phyloP scores from a whole-genome alignment of 2,888 invertebrate species.

The Dorcus parallelipipedus region DNA sequence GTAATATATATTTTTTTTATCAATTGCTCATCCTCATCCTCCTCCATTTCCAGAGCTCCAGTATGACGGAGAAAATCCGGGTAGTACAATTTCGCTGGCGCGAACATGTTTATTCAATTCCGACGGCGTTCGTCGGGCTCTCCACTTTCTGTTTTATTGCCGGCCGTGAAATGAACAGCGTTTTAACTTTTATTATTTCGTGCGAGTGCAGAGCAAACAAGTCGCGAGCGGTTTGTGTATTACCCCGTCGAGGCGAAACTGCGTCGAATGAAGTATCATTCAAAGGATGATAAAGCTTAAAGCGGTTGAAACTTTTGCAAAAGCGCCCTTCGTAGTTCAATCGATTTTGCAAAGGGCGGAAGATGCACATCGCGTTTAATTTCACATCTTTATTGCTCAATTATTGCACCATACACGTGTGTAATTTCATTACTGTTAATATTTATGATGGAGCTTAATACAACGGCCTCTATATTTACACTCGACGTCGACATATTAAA shows the following conservation, averaged over 20 bases:
- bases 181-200: slow-evolving; percentile 16
- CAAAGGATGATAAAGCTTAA: not conserved
- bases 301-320: not conserved
- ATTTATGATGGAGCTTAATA: not conserved
- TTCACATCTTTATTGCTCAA: slow-evolving; percentile 1
- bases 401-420: not conserved
- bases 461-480: too few relatives aligned
- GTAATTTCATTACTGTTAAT: not conserved
- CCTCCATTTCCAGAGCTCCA: too few relatives aligned
- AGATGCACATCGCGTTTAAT: not conserved
- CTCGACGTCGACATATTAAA: too few relatives aligned
- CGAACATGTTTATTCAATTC: slow-evolving; percentile 21
- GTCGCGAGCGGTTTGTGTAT: not conserved
- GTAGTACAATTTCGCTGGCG: too few relatives aligned
- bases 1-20: too few relatives aligned
- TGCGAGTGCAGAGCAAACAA: not conserved
- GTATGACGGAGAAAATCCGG: too few relatives aligned
- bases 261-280: not conserved
- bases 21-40: too few relatives aligned
- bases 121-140: slow-evolving; percentile 8
- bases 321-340: not conserved
- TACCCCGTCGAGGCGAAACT: not conserved
- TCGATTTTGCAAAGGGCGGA: not conserved
- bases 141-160: slow-evolving; percentile 19
- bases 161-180: slow-evolving; percentile 14